Conservation (phyloP, 2,113 vertebrate species). For the Kobus ellipsiprymnus region DNA sequence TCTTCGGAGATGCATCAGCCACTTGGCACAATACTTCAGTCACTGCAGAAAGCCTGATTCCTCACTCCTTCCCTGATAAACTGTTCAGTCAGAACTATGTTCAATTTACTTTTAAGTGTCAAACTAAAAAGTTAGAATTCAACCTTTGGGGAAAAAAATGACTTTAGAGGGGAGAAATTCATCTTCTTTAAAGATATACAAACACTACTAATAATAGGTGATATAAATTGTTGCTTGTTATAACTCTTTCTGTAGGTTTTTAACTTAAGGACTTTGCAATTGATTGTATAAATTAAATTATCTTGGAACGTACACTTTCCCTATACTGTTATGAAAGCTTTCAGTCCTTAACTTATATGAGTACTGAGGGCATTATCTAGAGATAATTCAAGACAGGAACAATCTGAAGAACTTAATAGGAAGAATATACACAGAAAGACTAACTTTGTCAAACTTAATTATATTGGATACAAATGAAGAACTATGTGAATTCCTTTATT, state of each 20-base stretch:
- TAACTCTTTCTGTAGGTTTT: not conserved
- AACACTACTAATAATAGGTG: not conserved
- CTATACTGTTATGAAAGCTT: not conserved
- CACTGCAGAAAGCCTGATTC: slow-evolving; percentile 25
- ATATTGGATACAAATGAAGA: not conserved
- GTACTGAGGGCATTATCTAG: not conserved
- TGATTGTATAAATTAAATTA: not conserved
- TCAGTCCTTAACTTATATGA: not conserved
- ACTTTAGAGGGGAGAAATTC: not conserved
- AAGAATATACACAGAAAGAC: not conserved
- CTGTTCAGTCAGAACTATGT: slow-evolving; percentile 43
- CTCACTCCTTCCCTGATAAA: slow-evolving; percentile 59
- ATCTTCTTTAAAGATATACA: slow-evolving; percentile 32
- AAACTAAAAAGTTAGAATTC: slow-evolving; percentile 16
- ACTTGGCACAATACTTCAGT: slow-evolving; percentile 22
- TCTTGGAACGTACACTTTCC: not conserved
- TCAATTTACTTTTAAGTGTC: slow-evolving; percentile 28
- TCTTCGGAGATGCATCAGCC: slow-evolving; percentile 33
- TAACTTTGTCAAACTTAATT: not conserved
- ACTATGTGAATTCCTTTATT: not conserved
- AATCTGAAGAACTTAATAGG: not conserved
- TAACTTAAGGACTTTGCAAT: not conserved
- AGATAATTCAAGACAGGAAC: not conserved
- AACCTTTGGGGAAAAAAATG: not conserved
- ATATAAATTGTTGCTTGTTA: not conserved